Evolutionary conservation across 2,888 invertebrate genomes (phyloP).

Genomic region (Dromius quadrimaculatus): DNA sequence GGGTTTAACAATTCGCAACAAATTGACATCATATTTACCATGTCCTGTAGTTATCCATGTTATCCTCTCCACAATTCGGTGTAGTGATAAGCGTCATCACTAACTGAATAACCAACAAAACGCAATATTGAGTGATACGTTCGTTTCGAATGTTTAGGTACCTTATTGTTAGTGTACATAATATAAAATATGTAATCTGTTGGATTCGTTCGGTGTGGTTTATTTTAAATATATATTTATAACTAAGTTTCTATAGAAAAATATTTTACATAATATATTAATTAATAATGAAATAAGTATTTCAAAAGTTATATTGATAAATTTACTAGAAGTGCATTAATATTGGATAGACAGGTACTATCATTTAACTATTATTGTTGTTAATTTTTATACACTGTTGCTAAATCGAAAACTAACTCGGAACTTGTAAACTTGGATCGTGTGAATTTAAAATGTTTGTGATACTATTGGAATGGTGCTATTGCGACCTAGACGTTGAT

Average conservation of each 20-base stretch:
- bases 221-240: constrained; percentile 50
- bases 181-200: constrained; percentile 56
- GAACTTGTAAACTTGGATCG: constrained; percentile 57
- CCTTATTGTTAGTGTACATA: constrained; percentile 60
- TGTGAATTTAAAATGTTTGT: constrained; percentile 62
- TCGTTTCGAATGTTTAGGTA: constrained; percentile 61
- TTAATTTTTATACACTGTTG: constrained; percentile 62
- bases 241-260: constrained; percentile 49
- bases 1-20: too few species aligned
- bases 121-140: constrained; percentile 55
- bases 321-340: constrained; percentile 55
- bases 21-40: too few species aligned
- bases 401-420: constrained; percentile 48
- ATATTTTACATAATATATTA: constrained; percentile 53
- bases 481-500: constrained; percentile 62
- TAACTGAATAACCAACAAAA: constrained; percentile 38
- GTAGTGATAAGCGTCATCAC: too few species aligned
- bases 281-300: constrained; percentile 50
- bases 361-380: constrained; percentile 58
- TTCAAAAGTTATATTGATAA: constrained; percentile 53
- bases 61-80: too few species aligned
- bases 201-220: constrained; percentile 61
- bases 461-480: constrained; percentile 67
- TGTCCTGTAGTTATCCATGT: too few species aligned
- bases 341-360: constrained; percentile 51